Evolutionary conservation across 2,888 invertebrate genomes (phyloP), one percentile per base, ranked within the genome.

Genomic region (Stenodema calcarata): DNA sequence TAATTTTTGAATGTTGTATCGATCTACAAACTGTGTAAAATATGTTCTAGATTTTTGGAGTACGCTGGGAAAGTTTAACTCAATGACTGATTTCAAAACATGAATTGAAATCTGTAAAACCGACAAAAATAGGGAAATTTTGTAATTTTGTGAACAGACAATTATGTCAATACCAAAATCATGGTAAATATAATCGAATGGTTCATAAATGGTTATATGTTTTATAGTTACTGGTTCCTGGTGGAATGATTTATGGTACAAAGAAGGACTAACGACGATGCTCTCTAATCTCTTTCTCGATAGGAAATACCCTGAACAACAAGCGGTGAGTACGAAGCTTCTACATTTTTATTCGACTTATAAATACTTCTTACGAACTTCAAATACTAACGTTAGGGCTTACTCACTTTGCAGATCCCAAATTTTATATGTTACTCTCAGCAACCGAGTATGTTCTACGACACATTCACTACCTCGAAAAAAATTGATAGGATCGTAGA

Each of bases 171-270:
- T n/a, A n/a, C n/a, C n/a, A n/a, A n/a, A n/a, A n/a, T n/a, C n/a
- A n/a, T n/a, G n/a, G n/a, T n/a, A n/a, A n/a, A n/a, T n/a, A n/a
- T n/a, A n/a, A n/a, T n/a, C n/a, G 35, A 35, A 35, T 7, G 2
- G 35, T 4, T 35, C 35, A 35, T 35, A 2, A 4, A 7, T 35
- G 35, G 23, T 23, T 62, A 7, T 9, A 14, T 73, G n/a, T 41
- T 27, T 76, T 35, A 27, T 44, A 86, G 86, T 44, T 35, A 86
- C 54, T 41, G 23, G 76, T 23, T 1, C 54, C 0, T 86, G 86
- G 86, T 86, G 86, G 86, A 73, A 54, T 54, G 86, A 86, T 78
- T 27, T 86, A 30, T 86, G 86, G 86, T 76, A 28, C 16, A 86
- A 86, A 86, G 86, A 86, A 54, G 78, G 86, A n/a, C 23, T 86